Conservation (phyloP, 2,888 invertebrate species). For the Carcina quercana region DNA sequence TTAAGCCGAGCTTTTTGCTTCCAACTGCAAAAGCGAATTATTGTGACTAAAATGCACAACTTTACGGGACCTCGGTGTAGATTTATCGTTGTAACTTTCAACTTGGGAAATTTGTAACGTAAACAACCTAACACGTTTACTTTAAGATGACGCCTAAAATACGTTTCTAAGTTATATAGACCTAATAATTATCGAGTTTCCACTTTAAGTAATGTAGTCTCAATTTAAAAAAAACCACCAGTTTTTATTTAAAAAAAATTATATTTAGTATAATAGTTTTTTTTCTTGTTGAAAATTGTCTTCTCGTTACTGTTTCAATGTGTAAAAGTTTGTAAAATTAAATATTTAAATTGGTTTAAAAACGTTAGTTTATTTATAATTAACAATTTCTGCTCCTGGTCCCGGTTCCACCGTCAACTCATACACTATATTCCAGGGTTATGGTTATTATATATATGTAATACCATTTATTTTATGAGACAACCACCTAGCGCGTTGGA, state of each 20-base stretch:
- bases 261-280: no score
- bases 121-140: constrained; percentile 19
- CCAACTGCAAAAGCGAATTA: constrained; percentile 46
- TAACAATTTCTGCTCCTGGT: no score
- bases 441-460: constrained; percentile 26
- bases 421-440: constrained; percentile 17
- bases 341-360: no score
- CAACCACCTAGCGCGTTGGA: constrained; percentile 18
- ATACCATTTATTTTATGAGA: constrained; percentile 20
- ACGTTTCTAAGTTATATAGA: constrained; percentile 8
- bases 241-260: no score
- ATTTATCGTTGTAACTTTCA: constrained; percentile 44
- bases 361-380: no score
- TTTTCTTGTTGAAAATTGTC: no score
- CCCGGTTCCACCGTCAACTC: no score
- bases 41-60: constrained; percentile 51
- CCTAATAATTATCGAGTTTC: constrained; percentile 13
- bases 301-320: no score
- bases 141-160: constrained; percentile 1
- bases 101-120: constrained; percentile 28
- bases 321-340: no score
- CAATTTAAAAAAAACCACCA: no score
- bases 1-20: constrained; percentile 55
- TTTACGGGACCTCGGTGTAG: constrained; percentile 32
- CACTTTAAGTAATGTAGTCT: constrained; percentile 22